Base-by-base conservation (phyloP, 2,797 vertebrate genomes). In the Rhabdomys pumilio region DNA sequence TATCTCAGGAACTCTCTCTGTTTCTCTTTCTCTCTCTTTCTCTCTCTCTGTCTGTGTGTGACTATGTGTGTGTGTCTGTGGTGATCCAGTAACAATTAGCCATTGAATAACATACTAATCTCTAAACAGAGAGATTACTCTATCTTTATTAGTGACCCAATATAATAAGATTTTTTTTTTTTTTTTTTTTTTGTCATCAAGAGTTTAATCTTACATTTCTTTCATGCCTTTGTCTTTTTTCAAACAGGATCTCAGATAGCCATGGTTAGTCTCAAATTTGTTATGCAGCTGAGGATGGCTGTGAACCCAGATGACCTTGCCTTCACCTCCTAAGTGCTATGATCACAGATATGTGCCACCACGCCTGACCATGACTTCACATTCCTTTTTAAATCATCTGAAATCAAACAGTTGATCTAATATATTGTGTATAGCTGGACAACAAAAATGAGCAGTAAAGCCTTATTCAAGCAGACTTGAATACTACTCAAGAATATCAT, bases 331-430 rank as follows among this genome's bases (percentile, higher is more conserved):
- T 47, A 77, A 77, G 57, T 15, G n/a, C 57, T n/a, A 77, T 57
- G 44, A n/a, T 50, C 50, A 50, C 1, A 77, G 41, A 20, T 47
- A 11, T 76, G 20, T 77, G 57, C 73, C 2, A 50, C 41, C 41
- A 63, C 15, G 38, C 13, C 57, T 34, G 38, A 41, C 61, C 72
- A 61, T 65, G 76, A 87, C n/a, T 31, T 86, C 50, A 91, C 12
- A 94, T 44, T 75, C 87, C 82, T 90, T 96, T 96, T 90, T 69
- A 94, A 75, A 47, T 1, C 85, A n/a, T 92, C 14, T 57, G 26
- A 91, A 85, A 96, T 82, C 6, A 6, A 89, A 77, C 81, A 95
- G 90, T 0, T 91, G 89, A 79, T 15, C 50, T 0, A 82, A 73
- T 73, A 59, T 20, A 41, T 44, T 90, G 34, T 44, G 10, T 34